These are phyloP conservation scores for Catharus minimus DNA, from an alignment of 2,113 vertebrate genomes.

Conservation along the genomic window DNA sequence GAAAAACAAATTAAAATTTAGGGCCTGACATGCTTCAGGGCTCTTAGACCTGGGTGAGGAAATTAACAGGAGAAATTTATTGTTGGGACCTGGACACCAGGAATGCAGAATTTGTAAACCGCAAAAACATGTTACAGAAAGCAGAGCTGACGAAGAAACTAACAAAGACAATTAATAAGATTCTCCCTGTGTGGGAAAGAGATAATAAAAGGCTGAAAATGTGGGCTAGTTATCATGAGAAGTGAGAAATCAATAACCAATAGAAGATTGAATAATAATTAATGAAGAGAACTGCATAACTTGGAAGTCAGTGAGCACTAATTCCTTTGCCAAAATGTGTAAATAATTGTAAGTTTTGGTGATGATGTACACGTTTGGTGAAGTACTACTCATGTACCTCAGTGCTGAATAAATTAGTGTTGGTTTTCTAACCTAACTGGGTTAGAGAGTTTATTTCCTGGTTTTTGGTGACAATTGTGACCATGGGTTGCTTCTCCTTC, in stretches of 20 bases:
- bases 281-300: fast-evolving
- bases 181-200: neutral
- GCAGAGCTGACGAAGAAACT: neutral
- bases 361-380: fast-evolving
- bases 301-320: neutral
- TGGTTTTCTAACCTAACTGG: neutral
- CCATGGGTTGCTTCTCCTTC: neutral
- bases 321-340: neutral
- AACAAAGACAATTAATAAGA: neutral
- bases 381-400: neutral
- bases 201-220: neutral
- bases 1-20: neutral
- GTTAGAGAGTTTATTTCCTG: neutral
- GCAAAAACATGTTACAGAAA: neutral
- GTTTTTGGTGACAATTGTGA: neutral
- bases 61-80: neutral
- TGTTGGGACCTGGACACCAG: neutral
- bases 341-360: neutral
- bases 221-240: neutral
- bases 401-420: neutral
- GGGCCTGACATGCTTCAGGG: neutral
- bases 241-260: neutral
- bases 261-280: neutral
- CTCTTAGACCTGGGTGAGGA: neutral
- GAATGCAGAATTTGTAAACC: neutral